phyloP scores from a whole-genome alignment of 30 jellyfish, hydroid and myxozoan species.

The Hydra vulgaris region DNA sequence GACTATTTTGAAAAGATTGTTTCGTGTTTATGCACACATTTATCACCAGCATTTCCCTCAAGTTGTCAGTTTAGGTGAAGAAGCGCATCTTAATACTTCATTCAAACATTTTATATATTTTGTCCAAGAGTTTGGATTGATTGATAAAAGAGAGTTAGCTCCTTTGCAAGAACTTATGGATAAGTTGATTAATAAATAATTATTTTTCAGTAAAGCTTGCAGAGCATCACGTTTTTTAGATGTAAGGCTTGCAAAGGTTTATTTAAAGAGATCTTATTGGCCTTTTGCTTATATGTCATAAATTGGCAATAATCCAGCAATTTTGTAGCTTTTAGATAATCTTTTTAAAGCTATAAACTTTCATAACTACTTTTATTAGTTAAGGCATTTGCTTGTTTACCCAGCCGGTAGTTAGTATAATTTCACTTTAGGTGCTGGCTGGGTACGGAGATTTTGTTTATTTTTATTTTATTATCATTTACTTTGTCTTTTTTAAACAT shows the following conservation, averaged over 20 bases:
- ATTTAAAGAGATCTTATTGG: too few species aligned
- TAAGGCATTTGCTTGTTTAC: too few species aligned
- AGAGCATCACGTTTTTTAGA: background rate
- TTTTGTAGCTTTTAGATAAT: background rate
- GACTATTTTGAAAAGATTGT: conserved; percentile 84
- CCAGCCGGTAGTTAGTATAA: too few species aligned
- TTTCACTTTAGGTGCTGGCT: too few species aligned
- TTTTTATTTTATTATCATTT: too few species aligned
- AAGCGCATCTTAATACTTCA: conserved; percentile 86
- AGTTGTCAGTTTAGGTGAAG: conserved; percentile 94
- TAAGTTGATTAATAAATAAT: conserved; percentile 58
- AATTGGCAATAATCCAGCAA: background rate
- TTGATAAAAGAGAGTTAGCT: conserved; percentile 94
- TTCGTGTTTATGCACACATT: conserved; percentile 96
- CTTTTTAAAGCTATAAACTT: too few species aligned
- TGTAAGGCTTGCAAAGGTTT: background rate
- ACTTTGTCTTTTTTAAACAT: too few species aligned
- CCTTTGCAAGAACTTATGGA: conserved; percentile 94
- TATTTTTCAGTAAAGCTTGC: background rate
- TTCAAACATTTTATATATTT: conserved; percentile 94
- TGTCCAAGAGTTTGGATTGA: conserved; percentile 90
- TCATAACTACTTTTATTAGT: too few species aligned
- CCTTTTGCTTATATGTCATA: too few species aligned
- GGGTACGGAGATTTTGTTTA: too few species aligned
- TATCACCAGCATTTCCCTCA: conserved; percentile 96